A percentile compares a stretch with the other conserved stretches of the same genome.
Evolutionary conservation across 2,888 invertebrate genomes (phyloP).

Genomic region (Noctua janthe): DNA sequence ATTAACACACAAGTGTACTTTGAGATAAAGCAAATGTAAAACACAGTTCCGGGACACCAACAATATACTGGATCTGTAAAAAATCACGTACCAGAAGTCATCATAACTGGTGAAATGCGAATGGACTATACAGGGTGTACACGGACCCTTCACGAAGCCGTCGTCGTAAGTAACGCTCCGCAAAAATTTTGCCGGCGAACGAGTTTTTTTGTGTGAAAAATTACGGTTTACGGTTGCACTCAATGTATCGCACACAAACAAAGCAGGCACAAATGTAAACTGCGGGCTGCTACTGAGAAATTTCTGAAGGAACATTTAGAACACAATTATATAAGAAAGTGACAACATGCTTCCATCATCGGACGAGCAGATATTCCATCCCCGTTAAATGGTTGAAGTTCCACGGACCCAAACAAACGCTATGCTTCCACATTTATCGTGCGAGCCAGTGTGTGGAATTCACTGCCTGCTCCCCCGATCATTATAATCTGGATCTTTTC

Average conservation of each 20-base stretch:
- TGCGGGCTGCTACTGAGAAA: too few relatives aligned
- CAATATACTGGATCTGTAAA: neutral
- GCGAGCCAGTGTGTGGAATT: neutral
- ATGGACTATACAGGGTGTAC: neutral
- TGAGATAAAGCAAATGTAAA: constrained; percentile 19
- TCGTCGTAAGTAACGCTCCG: neutral
- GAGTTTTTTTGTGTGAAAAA: too few relatives aligned
- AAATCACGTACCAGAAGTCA: neutral
- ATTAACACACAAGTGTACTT: constrained; percentile 31
- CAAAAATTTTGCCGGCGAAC: too few relatives aligned
- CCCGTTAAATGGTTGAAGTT: neutral
- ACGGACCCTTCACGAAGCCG: neutral
- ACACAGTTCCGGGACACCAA: neutral
- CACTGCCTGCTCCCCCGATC: neutral
- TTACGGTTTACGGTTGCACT: too few relatives aligned
- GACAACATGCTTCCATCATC: too few relatives aligned
- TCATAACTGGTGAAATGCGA: neutral
- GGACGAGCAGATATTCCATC: neutral
- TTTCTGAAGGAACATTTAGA: too few relatives aligned
- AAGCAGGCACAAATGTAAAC: too few relatives aligned
- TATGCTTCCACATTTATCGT: neutral
- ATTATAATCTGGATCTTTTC: neutral
- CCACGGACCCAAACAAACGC: neutral
- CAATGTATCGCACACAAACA: too few relatives aligned
- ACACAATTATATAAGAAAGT: too few relatives aligned